A percentile compares a stretch with the other conserved stretches of the same genome.
Evolutionary conservation across 1,140 invertebrate species (phyloP).

Genomic region (Macrobrachium rosenbergii): DNA sequence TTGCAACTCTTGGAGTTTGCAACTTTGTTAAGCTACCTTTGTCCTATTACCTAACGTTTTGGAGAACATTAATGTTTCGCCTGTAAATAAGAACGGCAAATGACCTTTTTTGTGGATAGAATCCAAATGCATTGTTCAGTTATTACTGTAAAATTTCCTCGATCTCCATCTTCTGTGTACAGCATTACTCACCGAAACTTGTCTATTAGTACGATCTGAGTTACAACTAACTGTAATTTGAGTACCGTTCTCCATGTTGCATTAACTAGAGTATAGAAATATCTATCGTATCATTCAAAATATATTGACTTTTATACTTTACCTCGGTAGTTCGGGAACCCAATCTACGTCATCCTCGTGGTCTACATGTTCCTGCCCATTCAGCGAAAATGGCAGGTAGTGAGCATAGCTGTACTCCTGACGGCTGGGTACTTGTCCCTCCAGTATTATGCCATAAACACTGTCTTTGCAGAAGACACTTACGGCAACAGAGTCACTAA

Average conservation of each 20-base stretch:
- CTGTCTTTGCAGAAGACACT: not conserved
- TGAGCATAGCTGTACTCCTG: conserved; percentile 72
- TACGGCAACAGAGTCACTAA: conserved; percentile 17
- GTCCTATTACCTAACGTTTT: too few relatives aligned
- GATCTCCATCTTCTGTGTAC: not conserved
- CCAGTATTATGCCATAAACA: conserved; percentile 25
- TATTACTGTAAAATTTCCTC: not conserved
- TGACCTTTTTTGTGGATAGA: too few relatives aligned
- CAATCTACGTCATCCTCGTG: conserved; percentile 77
- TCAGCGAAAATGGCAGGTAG: conserved; percentile 78
- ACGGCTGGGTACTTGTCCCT: conserved; percentile 38
- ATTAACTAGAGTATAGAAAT: too few relatives aligned
- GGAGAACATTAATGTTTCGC: too few relatives aligned
- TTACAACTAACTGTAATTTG: too few relatives aligned
- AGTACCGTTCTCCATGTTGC: too few relatives aligned
- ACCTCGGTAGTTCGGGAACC: conserved; percentile 43
- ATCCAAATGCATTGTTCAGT: too few relatives aligned
- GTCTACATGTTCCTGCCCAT: conserved; percentile 86
- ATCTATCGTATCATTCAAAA: too few relatives aligned
- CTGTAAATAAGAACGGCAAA: too few relatives aligned
- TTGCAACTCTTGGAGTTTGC: conserved; percentile 71
- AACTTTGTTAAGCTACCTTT: not conserved
- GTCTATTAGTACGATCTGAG: too few relatives aligned
- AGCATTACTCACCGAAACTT: too few relatives aligned
- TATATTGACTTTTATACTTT: not conserved